Evolutionary conservation across 2,888 invertebrate species (phyloP), one percentile per base, ranked within the genome.

Genomic region (Eretmocerus hayati): DNA sequence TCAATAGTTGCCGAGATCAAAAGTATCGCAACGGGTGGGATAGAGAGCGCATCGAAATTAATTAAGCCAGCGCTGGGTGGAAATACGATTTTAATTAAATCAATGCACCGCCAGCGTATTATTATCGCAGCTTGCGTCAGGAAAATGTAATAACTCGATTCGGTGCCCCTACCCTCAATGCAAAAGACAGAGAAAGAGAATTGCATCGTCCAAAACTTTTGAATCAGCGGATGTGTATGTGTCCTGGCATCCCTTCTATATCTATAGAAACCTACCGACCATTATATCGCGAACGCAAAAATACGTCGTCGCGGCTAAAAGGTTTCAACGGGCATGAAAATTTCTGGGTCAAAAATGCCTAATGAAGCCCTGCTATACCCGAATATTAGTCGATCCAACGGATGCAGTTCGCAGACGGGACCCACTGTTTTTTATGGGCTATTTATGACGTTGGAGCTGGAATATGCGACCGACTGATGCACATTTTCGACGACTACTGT

Each of bases 311-410:
- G n/a, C n/a, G n/a, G n/a, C 11, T 26, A 11, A 26, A 26, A 26
- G 11, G 11, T 6, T 26, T 26, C 26, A 26, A 11, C 11, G 26
- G 11, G 8, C 11, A 11, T 6, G 11, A 9, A 26, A 26, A 26
- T 11, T 26, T 11, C 26, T 19, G n/a, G n/a, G n/a, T n/a, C 31
- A 18, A 23, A 31, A 18, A 18, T 11, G 30, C 20, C 32, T 48
- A 48, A 48, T 44, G 42, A 44, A 44, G 16, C 26, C 26, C 26
- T 11, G 26, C 6, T n/a, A n/a, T n/a, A n/a, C n/a, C n/a, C n/a
- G n/a, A n/a, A n/a, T n/a, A n/a, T n/a, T n/a, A n/a, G n/a, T n/a
- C n/a, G n/a, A n/a, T n/a, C n/a, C n/a, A n/a, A n/a, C n/a, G n/a
- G n/a, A n/a, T n/a, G n/a, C n/a, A n/a, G n/a, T n/a, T n/a, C n/a